Conservation (phyloP, 2,797 vertebrate species). For the Crossoptilon crossoptilon region DNA sequence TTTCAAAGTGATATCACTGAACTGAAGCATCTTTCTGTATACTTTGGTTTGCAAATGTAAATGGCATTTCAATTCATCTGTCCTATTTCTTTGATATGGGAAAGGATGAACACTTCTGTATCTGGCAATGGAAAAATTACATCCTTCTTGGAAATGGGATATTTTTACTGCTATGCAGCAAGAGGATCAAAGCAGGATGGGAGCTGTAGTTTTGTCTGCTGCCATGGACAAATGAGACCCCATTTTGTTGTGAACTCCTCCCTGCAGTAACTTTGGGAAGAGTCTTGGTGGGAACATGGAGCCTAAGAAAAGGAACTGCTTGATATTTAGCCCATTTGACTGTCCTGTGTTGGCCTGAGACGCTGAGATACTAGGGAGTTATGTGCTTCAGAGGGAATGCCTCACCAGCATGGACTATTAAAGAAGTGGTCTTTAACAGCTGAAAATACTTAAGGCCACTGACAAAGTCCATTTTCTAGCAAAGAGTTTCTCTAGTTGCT, state of each 20-base stretch:
- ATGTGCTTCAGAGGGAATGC: neutral
- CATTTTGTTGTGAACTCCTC: neutral
- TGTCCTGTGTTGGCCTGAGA: neutral
- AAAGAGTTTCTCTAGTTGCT: neutral
- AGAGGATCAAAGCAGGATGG: neutral
- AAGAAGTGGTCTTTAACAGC: neutral
- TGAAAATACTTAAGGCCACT: neutral
- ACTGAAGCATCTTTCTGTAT: neutral
- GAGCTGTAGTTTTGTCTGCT: neutral
- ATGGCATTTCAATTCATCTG: conserved; percentile 43
- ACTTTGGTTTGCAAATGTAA: conserved; percentile 22
- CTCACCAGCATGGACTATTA: neutral
- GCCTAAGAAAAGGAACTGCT: neutral
- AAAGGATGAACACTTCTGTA: neutral
- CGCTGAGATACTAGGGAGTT: neutral
- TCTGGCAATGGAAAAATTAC: neutral
- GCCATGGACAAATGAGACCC: neutral
- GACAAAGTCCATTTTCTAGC: neutral
- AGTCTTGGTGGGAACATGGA: neutral
- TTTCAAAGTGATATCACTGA: neutral
- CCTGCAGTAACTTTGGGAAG: neutral
- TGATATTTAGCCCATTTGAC: neutral
- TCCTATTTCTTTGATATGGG: neutral
- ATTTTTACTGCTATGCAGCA: rapidly evolving
- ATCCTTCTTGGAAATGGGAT: neutral